A percentile compares a stretch with the other conserved stretches of the same genome.
These are phyloP conservation scores for Dendrocincla fuliginosa DNA, from an alignment of 2,797 vertebrate genomes.

Conservation along the genomic window DNA sequence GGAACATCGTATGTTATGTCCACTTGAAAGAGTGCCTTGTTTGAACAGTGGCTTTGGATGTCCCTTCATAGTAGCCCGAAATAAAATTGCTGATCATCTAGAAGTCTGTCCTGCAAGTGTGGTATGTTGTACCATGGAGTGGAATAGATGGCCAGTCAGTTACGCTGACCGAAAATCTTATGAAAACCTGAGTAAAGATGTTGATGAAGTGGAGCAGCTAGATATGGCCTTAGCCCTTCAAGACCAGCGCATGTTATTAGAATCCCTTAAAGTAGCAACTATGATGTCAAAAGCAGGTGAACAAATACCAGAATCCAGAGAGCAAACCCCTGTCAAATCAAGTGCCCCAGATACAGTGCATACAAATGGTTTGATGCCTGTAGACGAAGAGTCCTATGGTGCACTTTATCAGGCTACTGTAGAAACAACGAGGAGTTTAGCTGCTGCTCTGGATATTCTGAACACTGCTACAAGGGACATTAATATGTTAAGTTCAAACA, in stretches of 20 bases:
- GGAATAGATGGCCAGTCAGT: constrained; percentile 99
- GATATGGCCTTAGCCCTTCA: constrained; percentile 98
- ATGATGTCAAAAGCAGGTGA: constrained; percentile 88
- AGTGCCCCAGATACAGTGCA: constrained; percentile 81
- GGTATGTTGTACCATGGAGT: constrained; percentile 99
- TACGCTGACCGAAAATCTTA: constrained; percentile 97
- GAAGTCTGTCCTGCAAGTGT: constrained; percentile 94
- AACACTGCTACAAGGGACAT: constrained; percentile 87
- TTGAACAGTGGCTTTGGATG: constrained; percentile 94
- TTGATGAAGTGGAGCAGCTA: constrained; percentile 95
- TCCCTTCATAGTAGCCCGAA: constrained; percentile 88
- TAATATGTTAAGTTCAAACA: constrained; percentile 82
- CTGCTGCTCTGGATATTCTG: constrained; percentile 92
- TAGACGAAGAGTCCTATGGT: constrained; percentile 88
- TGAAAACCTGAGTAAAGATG: constrained; percentile 94
- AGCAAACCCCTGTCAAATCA: constrained; percentile 79
- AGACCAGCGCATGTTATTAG: constrained; percentile 97
- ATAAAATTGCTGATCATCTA: constrained; percentile 93
- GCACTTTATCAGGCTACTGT: constrained; percentile 89
- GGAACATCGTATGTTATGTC: constrained; percentile 92
- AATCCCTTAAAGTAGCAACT: constrained; percentile 95
- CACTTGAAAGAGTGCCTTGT: constrained; percentile 93
- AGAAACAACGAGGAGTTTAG: constrained; percentile 91
- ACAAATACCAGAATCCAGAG: constrained; percentile 76
- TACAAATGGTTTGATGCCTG: constrained; percentile 83